Base-by-base conservation (phyloP, 2,888 invertebrate species). In the Dastarcus helophoroides region DNA sequence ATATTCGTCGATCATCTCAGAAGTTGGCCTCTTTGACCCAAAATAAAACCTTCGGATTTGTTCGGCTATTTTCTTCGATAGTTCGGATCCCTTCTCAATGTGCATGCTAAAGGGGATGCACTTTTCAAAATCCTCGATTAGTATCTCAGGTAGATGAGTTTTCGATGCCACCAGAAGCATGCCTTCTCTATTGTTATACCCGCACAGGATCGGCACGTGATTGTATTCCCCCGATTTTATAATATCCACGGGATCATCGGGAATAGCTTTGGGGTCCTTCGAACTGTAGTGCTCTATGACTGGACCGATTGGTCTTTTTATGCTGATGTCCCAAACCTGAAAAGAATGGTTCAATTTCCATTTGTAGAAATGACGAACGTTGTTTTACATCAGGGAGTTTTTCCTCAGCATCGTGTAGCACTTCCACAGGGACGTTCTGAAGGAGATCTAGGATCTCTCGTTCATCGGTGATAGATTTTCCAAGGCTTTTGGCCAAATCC, bases 1-100 rank as follows among this genome's bases (percentile, higher is more conserved):
- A 26, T 58, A 59, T 35, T 58, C 50, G 19, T 62, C 50, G 3
- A 63, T 48, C n/a, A n/a, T n/a, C n/a, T n/a, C n/a, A 26, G 46
- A 42, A 3, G 29, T 47, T 2, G 63, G 54, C 26, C 57, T 51
- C 16, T 59, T 51, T 5, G 63, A 56, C 2, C 60, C 63, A 40
- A 63, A 68, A 44, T 68, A 67, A 6, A 54, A 50, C 9, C 61
- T 37, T 25, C 59, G 58, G 6, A 70, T 50, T 39, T 53, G 51
- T 2, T 53, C 44, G 2, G 64, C 67, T 16, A 62, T 51, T 32
- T 50, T 40, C 30, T 45, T 47, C 1, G 50, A 46, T 29, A 35
- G 11, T 5, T 44, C 36, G 16, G 41, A 46, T 7, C 47, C 50
- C 22, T 40, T 37, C 6, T 41, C 31, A 10, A 53, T 26, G 17